Base-by-base conservation (phyloP, 2,888 invertebrate genomes). In the Philaethria dido region DNA sequence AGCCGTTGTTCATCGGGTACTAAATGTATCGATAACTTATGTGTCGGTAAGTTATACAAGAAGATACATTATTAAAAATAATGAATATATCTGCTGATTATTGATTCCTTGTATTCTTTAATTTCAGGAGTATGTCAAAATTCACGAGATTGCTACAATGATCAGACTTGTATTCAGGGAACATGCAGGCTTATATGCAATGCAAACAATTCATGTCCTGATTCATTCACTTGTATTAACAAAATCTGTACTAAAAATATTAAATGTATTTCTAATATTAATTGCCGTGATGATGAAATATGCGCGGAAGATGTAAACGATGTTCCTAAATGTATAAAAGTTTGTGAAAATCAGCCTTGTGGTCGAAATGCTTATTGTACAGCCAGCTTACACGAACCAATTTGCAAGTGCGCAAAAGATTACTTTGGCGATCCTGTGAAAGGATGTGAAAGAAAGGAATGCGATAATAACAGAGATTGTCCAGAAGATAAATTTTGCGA, bases 131-230 rank as follows among this genome's bases (percentile, higher is more conserved):
- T 96, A 18, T 98, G 98, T 79, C 94, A 95, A 74, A 96, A 95
- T 74, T 94, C 96, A 20, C 94, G 98, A 71, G 98, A 98, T 75
- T 98, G 98, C 80, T 95, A 98, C 64, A 94, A 94, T 16, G 96
- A 97, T 77, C 98, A 98, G 88, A 89, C 97, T 14, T 98, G 98
- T 79, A 95, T 98, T 68, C 96, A 97, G 84, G 95, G 95, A 13
- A 94, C 96, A n/a, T 98, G 98, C 80, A 95, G 97, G 79, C 94
- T 97, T 22, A 96, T 97, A 3, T 98, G 98, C 80, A 94, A 95
- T 77, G 93, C 94, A 11, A 97, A 98, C 80, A 88, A 94, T 2
- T 96, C 96, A 14, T 98, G 98, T 76, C 97, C 98, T 0, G 96
- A 97, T 71, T 96, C 95, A 81, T 97, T 97, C 81, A 96, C 94